Percentiles rank a stretch among this genome's conserved stretches.
Evolutionary conservation across 1,140 invertebrate genomes (phyloP).

Genomic region (Acyrthosiphon pisum): DNA sequence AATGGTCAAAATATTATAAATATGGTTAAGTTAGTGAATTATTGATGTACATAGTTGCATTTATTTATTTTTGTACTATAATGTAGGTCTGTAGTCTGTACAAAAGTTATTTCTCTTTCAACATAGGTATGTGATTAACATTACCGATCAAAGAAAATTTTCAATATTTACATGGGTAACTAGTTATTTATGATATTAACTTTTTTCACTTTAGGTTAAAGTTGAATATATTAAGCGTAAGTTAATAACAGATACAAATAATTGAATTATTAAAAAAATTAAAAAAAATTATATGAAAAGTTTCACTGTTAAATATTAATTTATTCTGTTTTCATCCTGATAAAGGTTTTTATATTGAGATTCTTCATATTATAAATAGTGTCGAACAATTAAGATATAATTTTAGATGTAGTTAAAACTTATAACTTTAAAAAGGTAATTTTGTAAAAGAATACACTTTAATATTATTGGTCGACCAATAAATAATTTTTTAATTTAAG

Average conservation of each 20-base stretch:
- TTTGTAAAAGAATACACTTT: neutral
- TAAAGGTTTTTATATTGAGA: neutral
- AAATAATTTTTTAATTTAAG: no score
- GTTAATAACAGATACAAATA: neutral
- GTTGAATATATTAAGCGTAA: neutral
- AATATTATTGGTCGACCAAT: neutral
- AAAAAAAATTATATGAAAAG: neutral
- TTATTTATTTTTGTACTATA: neutral
- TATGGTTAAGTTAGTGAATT: neutral
- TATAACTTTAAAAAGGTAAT: no score
- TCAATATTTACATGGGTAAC: neutral
- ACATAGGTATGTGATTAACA: neutral
- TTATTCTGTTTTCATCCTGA: neutral
- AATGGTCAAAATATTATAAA: neutral
- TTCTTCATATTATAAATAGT: neutral
- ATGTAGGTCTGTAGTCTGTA: neutral
- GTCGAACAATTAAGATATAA: neutral
- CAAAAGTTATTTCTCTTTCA: neutral
- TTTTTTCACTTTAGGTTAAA: neutral
- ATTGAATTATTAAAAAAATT: neutral
- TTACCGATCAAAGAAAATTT: neutral
- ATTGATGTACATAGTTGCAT: neutral
- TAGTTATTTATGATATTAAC: neutral
- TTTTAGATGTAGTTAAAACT: neutral
- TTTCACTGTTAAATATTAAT: neutral